Evolutionary conservation across 2,113 vertebrate species (phyloP).

Genomic region (Syngnathus scovelli): DNA sequence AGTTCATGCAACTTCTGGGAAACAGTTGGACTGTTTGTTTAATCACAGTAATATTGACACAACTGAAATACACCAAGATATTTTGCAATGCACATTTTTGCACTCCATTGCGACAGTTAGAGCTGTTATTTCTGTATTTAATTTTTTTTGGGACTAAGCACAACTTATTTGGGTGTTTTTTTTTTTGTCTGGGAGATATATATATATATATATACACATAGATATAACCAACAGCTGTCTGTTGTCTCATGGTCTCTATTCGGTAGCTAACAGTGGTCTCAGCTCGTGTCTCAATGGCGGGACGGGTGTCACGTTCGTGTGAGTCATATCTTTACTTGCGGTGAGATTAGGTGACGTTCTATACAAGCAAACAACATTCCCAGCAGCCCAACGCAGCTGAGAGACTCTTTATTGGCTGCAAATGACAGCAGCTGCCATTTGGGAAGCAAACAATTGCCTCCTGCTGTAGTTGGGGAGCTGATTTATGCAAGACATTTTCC

Average conservation of each 20-base stretch:
- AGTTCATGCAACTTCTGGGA: constrained; percentile 1
- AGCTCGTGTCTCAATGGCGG: neutral
- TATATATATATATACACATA: neutral
- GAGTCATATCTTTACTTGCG: constrained; percentile 5
- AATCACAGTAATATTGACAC: constrained; percentile 34
- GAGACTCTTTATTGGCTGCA: constrained; percentile 1
- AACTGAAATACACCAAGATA: constrained; percentile 17
- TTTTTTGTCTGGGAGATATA: neutral
- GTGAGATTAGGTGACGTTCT: constrained; percentile 9
- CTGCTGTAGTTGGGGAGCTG: neutral
- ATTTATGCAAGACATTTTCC: neutral
- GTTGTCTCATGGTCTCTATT: neutral
- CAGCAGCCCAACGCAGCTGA: neutral
- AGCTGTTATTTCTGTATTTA: neutral
- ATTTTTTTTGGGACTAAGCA: neutral
- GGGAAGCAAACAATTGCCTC: neutral
- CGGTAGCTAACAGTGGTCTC: constrained; percentile 1
- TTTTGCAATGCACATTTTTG: constrained; percentile 14
- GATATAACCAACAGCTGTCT: neutral
- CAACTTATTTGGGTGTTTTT: neutral
- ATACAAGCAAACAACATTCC: constrained; percentile 9
- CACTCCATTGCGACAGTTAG: neutral
- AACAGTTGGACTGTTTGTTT: constrained; percentile 9
- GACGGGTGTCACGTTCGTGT: neutral
- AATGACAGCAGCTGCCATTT: constrained; percentile 1